Evolutionary conservation across 2,113 vertebrate species (phyloP).

Genomic region (Sciurus niger): DNA sequence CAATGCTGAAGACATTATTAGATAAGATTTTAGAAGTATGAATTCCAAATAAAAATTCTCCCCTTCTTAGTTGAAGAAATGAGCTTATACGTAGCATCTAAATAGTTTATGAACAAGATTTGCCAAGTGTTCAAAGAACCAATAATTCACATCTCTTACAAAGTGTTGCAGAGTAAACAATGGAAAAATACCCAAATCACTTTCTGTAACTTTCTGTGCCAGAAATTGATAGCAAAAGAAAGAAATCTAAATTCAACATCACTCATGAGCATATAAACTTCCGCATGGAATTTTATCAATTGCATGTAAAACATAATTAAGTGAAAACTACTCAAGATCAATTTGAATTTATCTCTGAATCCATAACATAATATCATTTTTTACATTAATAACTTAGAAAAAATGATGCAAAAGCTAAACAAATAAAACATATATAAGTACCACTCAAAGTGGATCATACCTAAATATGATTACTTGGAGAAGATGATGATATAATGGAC

Average conservation of each 20-base stretch:
- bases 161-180: conserved; percentile 44
- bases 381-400: not conserved
- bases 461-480: not conserved
- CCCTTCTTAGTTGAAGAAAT: conserved; percentile 34
- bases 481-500: conserved; percentile 12
- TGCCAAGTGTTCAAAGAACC: conserved; percentile 58
- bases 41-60: conserved; percentile 14
- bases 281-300: not conserved
- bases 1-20: conserved; percentile 5
- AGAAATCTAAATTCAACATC: not conserved
- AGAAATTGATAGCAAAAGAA: conserved; percentile 9
- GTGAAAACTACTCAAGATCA: not conserved
- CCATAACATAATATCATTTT: not conserved
- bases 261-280: not conserved
- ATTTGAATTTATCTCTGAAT: conserved; percentile 1
- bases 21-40: conserved; percentile 29
- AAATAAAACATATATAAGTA: not conserved
- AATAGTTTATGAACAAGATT: conserved; percentile 63
- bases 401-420: not conserved
- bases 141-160: conserved; percentile 32
- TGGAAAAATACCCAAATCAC: conserved; percentile 58
- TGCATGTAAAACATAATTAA: conserved; percentile 23
- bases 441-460: not conserved
- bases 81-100: conserved; percentile 32
- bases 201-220: not conserved